Base-by-base conservation (phyloP, 2,113 vertebrate species). In the Rynchops niger region DNA sequence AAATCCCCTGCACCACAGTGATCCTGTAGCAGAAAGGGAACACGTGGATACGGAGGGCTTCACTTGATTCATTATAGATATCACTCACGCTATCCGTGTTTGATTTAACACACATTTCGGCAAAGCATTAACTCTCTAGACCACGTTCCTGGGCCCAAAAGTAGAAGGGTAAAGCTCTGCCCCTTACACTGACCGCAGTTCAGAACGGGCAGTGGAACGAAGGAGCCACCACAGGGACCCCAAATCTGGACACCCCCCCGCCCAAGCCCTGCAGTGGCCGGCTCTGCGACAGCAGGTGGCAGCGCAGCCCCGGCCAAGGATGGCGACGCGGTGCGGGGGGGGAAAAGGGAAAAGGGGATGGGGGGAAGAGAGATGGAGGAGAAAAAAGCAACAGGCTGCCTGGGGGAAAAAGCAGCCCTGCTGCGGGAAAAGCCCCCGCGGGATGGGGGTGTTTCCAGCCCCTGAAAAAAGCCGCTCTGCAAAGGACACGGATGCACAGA, bases 31-130 rank as follows among this genome's bases (percentile, higher is more conserved):
- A 43, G 15, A 40, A 77, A 12, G 5, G 9, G 4, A 69, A 73
- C 9, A 25, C 0, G 0, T 2, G 13, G n/a, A 50, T 9, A 13
- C 1, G 2, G 27, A 65, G 21, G 18, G 40, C 10, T 62, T 36
- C 27, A 2, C 49, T 6, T 56, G 5, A 22, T 25, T 52, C 32
- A 19, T 15, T 25, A 26, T 0, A 30, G 36, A 8, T 2, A 25
- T 47, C 6, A 10, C 20, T 67, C 22, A 10, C 13, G 7, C 29
- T 5, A 22, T 36, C 91, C 1, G 1, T 12, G 42, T 55, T 59
- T 38, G 26, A 52, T 40, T 59, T 23, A 30, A 47, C 1, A 4
- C 9, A 29, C 22, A 9, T 42, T 36, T 55, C 12, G 11, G 9
- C 42, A 17, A 17, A 3, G 0, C 11, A 15, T 42, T 21, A 10